Conservation (phyloP, 2,113 vertebrate genomes). For the Capreolus pygargus region DNA sequence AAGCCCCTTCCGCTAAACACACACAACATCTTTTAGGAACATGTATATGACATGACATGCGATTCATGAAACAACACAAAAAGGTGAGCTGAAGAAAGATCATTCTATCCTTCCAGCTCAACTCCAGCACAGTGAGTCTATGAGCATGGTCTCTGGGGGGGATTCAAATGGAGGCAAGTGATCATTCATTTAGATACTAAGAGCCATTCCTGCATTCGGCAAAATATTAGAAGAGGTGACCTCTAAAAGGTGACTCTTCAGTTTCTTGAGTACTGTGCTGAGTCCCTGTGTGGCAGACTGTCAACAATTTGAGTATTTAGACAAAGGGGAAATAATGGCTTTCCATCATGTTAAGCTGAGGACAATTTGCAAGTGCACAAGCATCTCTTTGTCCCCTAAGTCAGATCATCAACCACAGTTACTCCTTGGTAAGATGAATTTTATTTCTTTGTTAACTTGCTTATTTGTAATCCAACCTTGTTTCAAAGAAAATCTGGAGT, state of each 20-base stretch:
- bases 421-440: neutral
- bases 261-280: neutral
- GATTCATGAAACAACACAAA: neutral
- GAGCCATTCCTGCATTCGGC: neutral
- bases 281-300: neutral
- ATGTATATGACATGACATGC: neutral
- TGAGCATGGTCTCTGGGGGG: neutral
- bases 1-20: neutral
- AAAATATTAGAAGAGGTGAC: neutral
- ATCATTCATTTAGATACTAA: neutral
- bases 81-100: neutral
- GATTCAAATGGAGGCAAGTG: neutral
- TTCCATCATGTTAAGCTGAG: neutral
- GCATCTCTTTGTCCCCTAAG: neutral
- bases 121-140: neutral
- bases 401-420: neutral
- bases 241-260: neutral
- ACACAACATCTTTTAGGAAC: neutral
- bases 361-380: neutral
- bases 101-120: neutral
- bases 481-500: neutral
- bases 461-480: constrained; percentile 26
- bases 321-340: constrained; percentile 2
- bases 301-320: neutral
- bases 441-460: constrained; percentile 36